Evolutionary conservation across 64 coral and sea anemone genomes (phyloP).

Genomic region (Anthopleura sola): DNA sequence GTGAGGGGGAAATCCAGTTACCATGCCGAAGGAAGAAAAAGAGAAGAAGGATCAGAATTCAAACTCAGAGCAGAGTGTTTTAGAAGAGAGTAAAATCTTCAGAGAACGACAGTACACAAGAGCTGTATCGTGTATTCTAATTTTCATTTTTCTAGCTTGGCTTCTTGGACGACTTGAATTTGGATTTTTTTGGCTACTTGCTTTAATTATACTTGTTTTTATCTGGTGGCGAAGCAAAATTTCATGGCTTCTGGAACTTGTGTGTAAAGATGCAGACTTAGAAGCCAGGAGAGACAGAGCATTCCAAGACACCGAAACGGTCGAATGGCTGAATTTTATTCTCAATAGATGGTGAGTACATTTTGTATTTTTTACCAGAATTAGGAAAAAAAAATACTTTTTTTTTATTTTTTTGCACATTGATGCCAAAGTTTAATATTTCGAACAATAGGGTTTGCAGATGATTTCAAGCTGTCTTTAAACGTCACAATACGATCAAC

Average conservation of each 20-base stretch:
- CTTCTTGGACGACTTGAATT: constrained; percentile 22
- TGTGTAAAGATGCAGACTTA: constrained; percentile 39
- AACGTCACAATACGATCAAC: not conserved
- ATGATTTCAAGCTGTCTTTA: not conserved
- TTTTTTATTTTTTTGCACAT: too few species aligned
- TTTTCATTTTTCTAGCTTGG: constrained; percentile 42
- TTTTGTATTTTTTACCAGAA: not conserved
- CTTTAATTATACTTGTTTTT: constrained; percentile 27
- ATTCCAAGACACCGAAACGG: constrained; percentile 52
- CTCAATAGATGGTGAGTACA: constrained; percentile 65
- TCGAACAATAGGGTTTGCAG: not conserved
- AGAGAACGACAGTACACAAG: constrained; percentile 32
- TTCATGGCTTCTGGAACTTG: constrained; percentile 30
- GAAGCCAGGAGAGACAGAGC: constrained; percentile 41
- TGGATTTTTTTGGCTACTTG: constrained; percentile 34
- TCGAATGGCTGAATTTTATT: constrained; percentile 71
- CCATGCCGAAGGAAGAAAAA: not conserved
- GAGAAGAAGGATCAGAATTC: not conserved
- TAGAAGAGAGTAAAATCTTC: not conserved
- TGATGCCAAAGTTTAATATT: not conserved
- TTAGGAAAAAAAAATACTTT: too few species aligned
- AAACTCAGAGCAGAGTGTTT: not conserved
- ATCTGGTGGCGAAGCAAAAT: constrained; percentile 50
- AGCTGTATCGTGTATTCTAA: constrained; percentile 6
- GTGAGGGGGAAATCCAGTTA: not conserved